A percentile compares a stretch with the other conserved stretches of the same genome.
Evolutionary conservation across 2,797 vertebrate species (phyloP).

Genomic region (Myotis pilosus): DNA sequence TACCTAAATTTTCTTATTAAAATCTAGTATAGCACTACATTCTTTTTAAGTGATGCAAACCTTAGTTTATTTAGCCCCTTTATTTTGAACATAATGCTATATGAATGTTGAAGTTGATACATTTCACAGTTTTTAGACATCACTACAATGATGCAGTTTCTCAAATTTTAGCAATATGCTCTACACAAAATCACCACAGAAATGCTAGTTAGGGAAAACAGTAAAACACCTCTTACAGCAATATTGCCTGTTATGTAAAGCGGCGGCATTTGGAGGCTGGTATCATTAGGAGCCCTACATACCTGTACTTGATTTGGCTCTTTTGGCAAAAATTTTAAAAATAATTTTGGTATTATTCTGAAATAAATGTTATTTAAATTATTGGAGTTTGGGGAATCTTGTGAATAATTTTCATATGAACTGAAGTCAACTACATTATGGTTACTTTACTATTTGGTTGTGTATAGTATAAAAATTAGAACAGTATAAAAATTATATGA

Average conservation of each 20-base stretch:
- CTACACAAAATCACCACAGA: constrained; percentile 69
- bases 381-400: not conserved
- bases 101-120: constrained; percentile 88
- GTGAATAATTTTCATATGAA: constrained; percentile 78
- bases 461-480: constrained; percentile 79
- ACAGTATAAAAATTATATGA: constrained; percentile 77
- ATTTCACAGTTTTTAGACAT: constrained; percentile 89
- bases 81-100: constrained; percentile 87
- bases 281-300: constrained; percentile 55
- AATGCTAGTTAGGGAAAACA: constrained; percentile 52
- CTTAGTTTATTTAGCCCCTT: constrained; percentile 88
- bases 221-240: constrained; percentile 63
- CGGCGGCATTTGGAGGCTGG: constrained; percentile 70
- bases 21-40: constrained; percentile 91
- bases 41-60: constrained; percentile 87
- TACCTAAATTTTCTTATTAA: constrained; percentile 93
- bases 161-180: constrained; percentile 78
- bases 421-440: constrained; percentile 83
- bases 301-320: constrained; percentile 38
- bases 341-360: constrained; percentile 61
- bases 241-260: constrained; percentile 64
- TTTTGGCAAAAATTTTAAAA: constrained; percentile 67
- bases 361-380: constrained; percentile 71
- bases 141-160: constrained; percentile 81
- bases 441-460: constrained; percentile 78